Conservation (phyloP, 1,140 invertebrate genomes). For the Heliconius hewitsoni region DNA sequence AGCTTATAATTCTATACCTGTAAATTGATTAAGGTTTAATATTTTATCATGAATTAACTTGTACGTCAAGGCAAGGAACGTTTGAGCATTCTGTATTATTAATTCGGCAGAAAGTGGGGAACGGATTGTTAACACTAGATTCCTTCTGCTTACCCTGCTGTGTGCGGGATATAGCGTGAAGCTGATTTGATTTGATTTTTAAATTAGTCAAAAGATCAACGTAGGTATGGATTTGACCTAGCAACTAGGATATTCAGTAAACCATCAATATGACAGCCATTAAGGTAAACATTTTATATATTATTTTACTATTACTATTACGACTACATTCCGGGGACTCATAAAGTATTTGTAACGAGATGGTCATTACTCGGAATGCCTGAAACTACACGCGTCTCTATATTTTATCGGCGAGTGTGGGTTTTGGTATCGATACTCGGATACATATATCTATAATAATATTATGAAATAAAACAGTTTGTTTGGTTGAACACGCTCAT, state of each 20-base stretch:
- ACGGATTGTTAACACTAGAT: no score
- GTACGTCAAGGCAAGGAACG: not conserved
- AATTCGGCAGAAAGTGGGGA: no score
- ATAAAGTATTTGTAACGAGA: slow-evolving; percentile 50
- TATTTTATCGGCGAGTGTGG: not conserved
- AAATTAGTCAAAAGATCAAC: no score
- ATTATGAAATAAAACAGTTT: no score
- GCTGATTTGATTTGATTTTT: no score
- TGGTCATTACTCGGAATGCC: slow-evolving; percentile 37
- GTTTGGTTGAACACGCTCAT: no score
- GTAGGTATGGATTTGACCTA: no score
- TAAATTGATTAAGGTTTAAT: not conserved
- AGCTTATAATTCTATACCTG: not conserved
- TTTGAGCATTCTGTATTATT: not conserved
- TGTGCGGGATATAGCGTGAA: no score
- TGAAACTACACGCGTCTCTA: slow-evolving; percentile 19
- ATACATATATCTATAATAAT: not conserved
- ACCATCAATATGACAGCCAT: slow-evolving; percentile 43
- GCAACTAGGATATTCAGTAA: not conserved
- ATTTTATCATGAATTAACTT: not conserved
- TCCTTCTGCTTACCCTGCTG: no score
- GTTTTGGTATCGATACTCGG: not conserved
- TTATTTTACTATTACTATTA: slow-evolving; percentile 60
- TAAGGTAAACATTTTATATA: slow-evolving; percentile 64
- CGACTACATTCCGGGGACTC: slow-evolving; percentile 58